Evolutionary conservation across 2,113 vertebrate species (phyloP).

Genomic region (Mustelus asterias): DNA sequence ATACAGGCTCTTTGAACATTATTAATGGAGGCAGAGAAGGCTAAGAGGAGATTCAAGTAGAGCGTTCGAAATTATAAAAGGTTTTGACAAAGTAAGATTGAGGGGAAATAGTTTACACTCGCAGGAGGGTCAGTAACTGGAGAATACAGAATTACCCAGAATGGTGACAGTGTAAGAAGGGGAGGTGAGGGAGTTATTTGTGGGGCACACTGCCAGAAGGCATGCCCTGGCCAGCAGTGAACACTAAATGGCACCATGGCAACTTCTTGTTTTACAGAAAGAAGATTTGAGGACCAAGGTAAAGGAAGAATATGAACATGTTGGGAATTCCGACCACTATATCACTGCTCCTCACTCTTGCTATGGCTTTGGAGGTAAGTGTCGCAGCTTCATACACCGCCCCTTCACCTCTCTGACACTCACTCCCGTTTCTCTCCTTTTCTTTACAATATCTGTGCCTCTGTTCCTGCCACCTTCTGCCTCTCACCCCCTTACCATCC

Average conservation of each 20-base stretch:
- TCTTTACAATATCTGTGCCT: background rate
- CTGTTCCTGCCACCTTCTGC: no score
- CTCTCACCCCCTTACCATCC: no score
- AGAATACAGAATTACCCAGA: no score
- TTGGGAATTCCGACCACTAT: background rate
- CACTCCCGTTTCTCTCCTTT: background rate
- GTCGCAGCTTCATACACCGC: background rate
- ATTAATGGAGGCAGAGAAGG: background rate
- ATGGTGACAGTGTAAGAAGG: no score
- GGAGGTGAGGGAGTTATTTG: no score
- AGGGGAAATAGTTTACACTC: background rate
- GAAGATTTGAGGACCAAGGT: background rate
- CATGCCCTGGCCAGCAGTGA: background rate
- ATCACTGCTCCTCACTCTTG: background rate
- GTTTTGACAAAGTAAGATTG: background rate
- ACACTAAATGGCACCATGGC: background rate
- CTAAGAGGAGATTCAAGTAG: background rate
- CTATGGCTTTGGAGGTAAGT: background rate
- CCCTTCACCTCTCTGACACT: background rate
- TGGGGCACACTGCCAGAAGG: background rate
- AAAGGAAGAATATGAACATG: background rate
- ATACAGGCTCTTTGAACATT: background rate
- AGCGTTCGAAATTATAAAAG: background rate
- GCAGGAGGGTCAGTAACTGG: no score
- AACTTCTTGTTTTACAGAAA: background rate